Base-by-base conservation (phyloP, 2,888 invertebrate genomes). In the Phanerotoma sp. region DNA sequence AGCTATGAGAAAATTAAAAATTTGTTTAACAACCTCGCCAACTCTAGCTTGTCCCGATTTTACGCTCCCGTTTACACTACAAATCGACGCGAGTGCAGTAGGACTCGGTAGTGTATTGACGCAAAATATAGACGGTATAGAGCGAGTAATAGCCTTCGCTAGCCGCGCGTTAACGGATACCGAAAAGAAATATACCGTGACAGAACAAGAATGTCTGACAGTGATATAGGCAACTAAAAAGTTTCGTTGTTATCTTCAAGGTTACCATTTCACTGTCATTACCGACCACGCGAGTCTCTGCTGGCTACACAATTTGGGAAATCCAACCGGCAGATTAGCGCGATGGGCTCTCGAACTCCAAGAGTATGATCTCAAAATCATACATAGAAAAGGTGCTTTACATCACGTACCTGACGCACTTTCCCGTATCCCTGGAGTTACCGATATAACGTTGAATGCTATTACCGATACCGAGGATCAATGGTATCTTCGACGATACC, bases 201-300 rank as follows among this genome's bases (percentile, higher is more conserved):
- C n/a, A n/a, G n/a, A n/a, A n/a, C n/a, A n/a, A n/a, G n/a, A n/a
- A n/a, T n/a, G n/a, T n/a, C n/a, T 66, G 0, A 62, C 63, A 1
- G 59, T 67, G 0, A 16, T 65, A 1, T 63, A 59, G 58, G 55
- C 57, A 1, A 40, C 65, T 4, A 51, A 55, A 5, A 58, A 61
- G n/a, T 67, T 63, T 16, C 33, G 65, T 1, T 51, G 52, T 1
- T 67, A 64, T 44, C 18, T 67, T 0, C 61, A 64, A 18, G 65
- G 66, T 56, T 51, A 10, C 57, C 56, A 11, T 66, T 66, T n/a
- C 33, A 61, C 57, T 1, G 64, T 66, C 2, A 54, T 61, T 11
- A 65, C 68, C 3, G 66, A 68, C 20, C 66, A 68, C 15, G 37
- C 54, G 4, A 63, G 62, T 15, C 30, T 68, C 1, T 16, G 54